Evolutionary conservation across 2,113 vertebrate species (phyloP).

Genomic region (Phylloscopus trochilus): DNA sequence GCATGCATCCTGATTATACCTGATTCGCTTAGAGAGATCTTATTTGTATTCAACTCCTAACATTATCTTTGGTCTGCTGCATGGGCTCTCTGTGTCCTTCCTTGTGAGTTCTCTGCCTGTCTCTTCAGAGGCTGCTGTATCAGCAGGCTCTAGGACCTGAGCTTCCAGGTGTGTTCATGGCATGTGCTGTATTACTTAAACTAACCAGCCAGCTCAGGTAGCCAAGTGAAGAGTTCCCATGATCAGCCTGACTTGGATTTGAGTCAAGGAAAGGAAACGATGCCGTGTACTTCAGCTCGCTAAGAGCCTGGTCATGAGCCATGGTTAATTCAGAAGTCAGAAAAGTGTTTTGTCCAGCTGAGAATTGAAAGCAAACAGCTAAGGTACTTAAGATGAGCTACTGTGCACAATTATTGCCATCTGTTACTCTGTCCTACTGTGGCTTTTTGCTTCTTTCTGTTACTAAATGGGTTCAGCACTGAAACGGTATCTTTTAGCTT

Average conservation of each 20-base stretch:
- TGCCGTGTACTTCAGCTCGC: not conserved
- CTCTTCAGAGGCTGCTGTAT: not conserved
- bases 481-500: not conserved
- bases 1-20: not conserved
- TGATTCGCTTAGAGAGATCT: not conserved
- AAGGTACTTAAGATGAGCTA: constrained; percentile 35
- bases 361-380: constrained; percentile 32
- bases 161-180: not conserved
- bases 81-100: not conserved
- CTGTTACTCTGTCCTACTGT: not conserved
- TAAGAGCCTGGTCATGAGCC: not conserved
- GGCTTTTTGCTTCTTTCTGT: constrained; percentile 20
- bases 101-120: not conserved
- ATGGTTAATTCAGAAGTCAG: not conserved
- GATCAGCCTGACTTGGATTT: not conserved
- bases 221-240: not conserved
- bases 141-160: not conserved
- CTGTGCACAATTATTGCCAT: not conserved
- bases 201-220: not conserved
- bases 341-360: not conserved
- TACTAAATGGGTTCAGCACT: not conserved
- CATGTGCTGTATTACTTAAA: not conserved
- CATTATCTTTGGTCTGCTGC: not conserved
- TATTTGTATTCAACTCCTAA: not conserved
- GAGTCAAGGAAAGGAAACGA: not conserved